Evolutionary conservation across 2,888 invertebrate genomes (phyloP), one percentile per base, ranked within the genome.

Genomic region (Agonopterix alstromeriana): DNA sequence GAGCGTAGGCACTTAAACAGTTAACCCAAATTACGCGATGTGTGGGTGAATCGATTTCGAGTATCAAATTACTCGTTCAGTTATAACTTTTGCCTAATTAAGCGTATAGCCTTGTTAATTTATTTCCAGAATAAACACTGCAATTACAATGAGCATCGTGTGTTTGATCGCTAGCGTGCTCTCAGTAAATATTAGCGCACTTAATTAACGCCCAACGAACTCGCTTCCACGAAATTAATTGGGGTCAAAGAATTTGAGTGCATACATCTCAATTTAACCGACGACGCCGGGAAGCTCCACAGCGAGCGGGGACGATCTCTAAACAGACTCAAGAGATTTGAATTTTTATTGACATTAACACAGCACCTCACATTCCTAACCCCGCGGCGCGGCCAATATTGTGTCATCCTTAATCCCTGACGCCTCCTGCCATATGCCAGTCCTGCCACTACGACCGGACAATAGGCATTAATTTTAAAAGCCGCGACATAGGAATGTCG

Each of bases 401-500:
- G 51, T 63, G 63, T 70, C 68, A 68, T 64, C 62, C 64, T 58
- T 71, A 72, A 74, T 71, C 70, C 66, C 61, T 65, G 60, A 71
- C 64, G 63, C 64, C 65, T 66, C 62, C 65, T 60, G 66, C 64
- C 63, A 54, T 61, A 65, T 60, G 66, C 64, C 63, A 54, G 61
- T 60, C 73, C 27, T 27, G 27, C 27, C 27, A 27, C 27, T 27
- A 27, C 27, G 7, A 27, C 5, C 27, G 70, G 69, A 85, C 83
- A 87, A 86, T 85, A 76, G 82, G 71, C 75, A 78, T 85, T 85
- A 83, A 85, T 84, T 86, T 82, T 79, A 73, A 76, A 83, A 77
- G 75, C 78, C 67, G 71, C 70, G 72, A 75, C 77, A 72, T 73
- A 84, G 82, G 84, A 85, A 85, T 86, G 86, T 80, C 78, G 82